phyloP scores from a whole-genome alignment of 2,113 vertebrate genomes.

The Tragelaphus buxtoni region DNA sequence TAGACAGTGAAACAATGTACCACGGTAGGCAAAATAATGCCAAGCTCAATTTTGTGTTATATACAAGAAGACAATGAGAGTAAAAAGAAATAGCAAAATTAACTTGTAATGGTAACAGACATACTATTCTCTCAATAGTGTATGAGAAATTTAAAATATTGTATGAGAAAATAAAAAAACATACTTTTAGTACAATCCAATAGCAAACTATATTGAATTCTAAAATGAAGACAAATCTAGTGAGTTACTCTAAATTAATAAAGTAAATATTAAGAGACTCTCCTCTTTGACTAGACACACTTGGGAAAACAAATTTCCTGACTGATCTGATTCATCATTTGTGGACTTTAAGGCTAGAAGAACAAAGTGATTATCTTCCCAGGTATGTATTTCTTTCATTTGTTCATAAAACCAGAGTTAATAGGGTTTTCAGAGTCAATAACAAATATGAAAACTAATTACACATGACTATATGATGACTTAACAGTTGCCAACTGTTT shows the following conservation, averaged over 20 bases:
- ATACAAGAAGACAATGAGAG: background rate
- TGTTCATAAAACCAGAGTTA: conserved; percentile 14
- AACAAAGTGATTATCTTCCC: background rate
- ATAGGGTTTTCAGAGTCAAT: background rate
- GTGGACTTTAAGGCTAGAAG: background rate
- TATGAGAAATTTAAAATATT: background rate
- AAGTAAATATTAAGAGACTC: background rate
- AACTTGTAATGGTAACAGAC: background rate
- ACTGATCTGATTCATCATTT: background rate
- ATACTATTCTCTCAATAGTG: background rate
- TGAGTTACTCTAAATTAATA: conserved; percentile 23
- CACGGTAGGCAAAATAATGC: background rate
- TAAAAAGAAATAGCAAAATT: background rate
- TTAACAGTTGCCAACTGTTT: conserved; percentile 19
- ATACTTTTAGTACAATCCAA: background rate
- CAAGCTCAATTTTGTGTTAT: background rate
- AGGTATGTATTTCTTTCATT: conserved; percentile 13
- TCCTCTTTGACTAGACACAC: conserved; percentile 8
- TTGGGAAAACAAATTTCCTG: conserved; percentile 13
- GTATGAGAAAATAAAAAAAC: background rate
- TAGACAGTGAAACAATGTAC: conserved; percentile 18
- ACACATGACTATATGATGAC: background rate
- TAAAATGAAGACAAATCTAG: conserved; percentile 27
- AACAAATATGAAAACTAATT: conserved; percentile 24
- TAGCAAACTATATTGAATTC: background rate